Evolutionary conservation across 2,797 vertebrate species (phyloP).

Genomic region (Pelochelys cantorii): DNA sequence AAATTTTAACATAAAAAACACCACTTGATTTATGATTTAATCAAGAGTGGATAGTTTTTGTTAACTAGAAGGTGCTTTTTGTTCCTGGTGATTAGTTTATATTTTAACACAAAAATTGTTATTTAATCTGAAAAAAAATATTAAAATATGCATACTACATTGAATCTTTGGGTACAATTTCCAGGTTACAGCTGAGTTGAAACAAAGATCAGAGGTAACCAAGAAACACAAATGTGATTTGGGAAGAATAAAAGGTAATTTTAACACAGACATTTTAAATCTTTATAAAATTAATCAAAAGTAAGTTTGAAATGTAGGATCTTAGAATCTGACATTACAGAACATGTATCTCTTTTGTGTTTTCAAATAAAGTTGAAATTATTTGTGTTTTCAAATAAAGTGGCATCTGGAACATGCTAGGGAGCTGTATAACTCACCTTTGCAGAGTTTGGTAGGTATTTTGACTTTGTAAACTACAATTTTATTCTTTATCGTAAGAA

Average conservation of each 20-base stretch:
- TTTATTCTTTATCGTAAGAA: background rate
- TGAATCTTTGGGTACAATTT: slow-evolving; percentile 41
- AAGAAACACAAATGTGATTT: slow-evolving; percentile 35
- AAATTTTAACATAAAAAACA: background rate
- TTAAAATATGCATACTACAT: background rate
- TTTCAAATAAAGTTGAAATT: slow-evolving; percentile 13
- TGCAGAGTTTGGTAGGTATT: background rate
- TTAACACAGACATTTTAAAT: background rate
- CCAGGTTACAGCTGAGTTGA: slow-evolving; percentile 67
- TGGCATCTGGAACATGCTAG: background rate
- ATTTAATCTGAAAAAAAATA: background rate
- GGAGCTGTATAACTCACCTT: background rate
- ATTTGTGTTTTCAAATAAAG: background rate
- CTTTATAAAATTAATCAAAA: background rate
- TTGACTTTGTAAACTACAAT: background rate
- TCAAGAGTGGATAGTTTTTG: background rate
- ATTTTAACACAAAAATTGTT: background rate
- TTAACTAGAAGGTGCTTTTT: background rate
- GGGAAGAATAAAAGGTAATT: slow-evolving; percentile 64
- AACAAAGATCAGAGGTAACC: slow-evolving; percentile 67
- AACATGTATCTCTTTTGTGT: background rate
- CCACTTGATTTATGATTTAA: background rate
- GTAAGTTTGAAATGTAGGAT: background rate
- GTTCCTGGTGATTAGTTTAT: background rate
- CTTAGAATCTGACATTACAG: background rate